Base-by-base conservation (phyloP, 2,113 vertebrate genomes). In the Heloderma charlesbogerti region DNA sequence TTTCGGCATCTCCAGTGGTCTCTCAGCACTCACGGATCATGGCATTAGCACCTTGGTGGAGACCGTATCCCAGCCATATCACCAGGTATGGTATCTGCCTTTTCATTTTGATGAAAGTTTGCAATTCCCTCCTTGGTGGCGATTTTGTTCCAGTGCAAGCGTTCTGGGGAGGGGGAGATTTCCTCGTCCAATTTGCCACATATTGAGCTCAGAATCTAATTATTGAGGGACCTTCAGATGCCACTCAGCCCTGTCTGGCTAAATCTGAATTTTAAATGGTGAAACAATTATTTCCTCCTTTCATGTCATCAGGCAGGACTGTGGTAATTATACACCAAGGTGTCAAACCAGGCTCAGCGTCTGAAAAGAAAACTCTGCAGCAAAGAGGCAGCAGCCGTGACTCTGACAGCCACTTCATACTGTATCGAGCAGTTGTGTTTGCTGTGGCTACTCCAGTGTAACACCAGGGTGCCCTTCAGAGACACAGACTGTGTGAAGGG, bases 241-340 rank as follows among this genome's bases (percentile, higher is more conserved):
- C 88, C 67, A 51, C 6, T 92, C 92, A 85, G 34, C 48, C 57
- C 87, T 40, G 57, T 91, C 84, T 88, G 87, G 67, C 88, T 83
- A 54, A 92, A 92, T 25, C 92, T 93, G 57, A 86, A 57, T 88
- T 69, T 91, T 69, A 13, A 72, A 86, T 82, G 45, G 88, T 40
- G 89, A 90, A 93, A 92, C 86, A 87, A 85, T 91, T 87, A 74
- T 91, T 94, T 37, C 88, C 92, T 94, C 95, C 27, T 54, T 54
- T 78, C 40, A 89, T 84, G 63, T 86, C 86, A 79, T 45, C 84
- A 66, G 3, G 79, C 91, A 80, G 4, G 92, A 84, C 63, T 72
- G n/a, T 43, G 45, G 57, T 92, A 92, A 90, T 91, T 91, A 83
- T n/a, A 84, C 29, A 15, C 25, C 69, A 37, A 27, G 22, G 25